phyloP scores from a whole-genome alignment of 2,113 vertebrate genomes.

The Dasypus novemcinctus region DNA sequence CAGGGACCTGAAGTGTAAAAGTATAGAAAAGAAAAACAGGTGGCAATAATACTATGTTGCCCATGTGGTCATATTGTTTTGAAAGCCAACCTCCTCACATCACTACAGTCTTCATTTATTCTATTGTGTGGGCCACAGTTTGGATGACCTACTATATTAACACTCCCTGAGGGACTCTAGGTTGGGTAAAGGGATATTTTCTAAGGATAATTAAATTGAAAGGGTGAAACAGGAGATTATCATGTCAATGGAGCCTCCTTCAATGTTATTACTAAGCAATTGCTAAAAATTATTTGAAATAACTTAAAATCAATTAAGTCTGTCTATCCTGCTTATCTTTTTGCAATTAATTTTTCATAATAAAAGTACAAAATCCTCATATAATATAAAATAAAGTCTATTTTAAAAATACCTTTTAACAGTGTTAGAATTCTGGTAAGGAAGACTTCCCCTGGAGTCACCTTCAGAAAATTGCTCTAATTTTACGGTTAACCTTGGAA shows the following conservation, averaged over 20 bases:
- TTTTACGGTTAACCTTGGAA: conserved; percentile 25
- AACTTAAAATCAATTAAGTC: conserved; percentile 67
- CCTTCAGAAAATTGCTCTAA: background rate
- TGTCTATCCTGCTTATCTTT: conserved; percentile 50
- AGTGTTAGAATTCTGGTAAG: conserved; percentile 48
- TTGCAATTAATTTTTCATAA: conserved; percentile 45
- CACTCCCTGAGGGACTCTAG: conserved; percentile 73
- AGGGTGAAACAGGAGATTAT: conserved; percentile 69
- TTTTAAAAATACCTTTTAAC: conserved; percentile 10
- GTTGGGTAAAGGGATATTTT: conserved; percentile 71
- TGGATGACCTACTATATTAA: conserved; percentile 69
- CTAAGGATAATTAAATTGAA: conserved; percentile 73
- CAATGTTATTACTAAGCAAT: conserved; percentile 69
- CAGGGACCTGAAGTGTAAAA: background rate
- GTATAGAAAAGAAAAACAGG: background rate
- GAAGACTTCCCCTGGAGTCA: background rate
- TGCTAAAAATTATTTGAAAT: conserved; percentile 70
- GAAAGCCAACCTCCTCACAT: conserved; percentile 43
- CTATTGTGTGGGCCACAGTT: conserved; percentile 39
- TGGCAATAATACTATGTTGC: background rate
- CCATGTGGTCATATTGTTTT: conserved; percentile 28
- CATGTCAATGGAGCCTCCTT: conserved; percentile 60
- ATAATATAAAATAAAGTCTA: conserved; percentile 57
- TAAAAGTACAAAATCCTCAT: background rate
- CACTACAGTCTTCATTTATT: conserved; percentile 35